phyloP scores from a whole-genome alignment of 2,797 vertebrate genomes.

The Scarus forsteni region DNA sequence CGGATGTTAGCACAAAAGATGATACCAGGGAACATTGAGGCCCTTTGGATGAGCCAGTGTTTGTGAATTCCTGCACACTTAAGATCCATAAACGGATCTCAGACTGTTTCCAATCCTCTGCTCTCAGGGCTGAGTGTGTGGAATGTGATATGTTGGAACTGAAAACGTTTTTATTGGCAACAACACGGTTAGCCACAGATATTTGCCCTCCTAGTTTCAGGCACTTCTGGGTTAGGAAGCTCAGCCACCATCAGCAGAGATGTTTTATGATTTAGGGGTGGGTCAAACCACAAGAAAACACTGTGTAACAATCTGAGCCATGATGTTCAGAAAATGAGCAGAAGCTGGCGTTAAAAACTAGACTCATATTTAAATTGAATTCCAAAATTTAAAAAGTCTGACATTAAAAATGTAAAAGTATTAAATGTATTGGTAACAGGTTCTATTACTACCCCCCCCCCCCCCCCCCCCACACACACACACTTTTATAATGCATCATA shows the following conservation, averaged over 20 bases:
- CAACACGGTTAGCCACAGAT: constrained; percentile 60
- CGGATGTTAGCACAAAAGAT: neutral
- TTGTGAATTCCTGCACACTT: constrained; percentile 57
- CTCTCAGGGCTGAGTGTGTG: constrained; percentile 47
- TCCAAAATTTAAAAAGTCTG: neutral
- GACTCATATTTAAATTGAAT: neutral
- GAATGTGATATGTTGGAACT: constrained; percentile 66
- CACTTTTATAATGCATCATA: no score
- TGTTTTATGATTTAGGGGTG: constrained; percentile 30
- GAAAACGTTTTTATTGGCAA: constrained; percentile 74
- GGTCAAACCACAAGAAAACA: constrained; percentile 22
- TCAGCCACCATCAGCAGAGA: constrained; percentile 24
- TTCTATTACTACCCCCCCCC: no score
- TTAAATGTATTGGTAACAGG: no score
- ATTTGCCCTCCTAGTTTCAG: constrained; percentile 50
- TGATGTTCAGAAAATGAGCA: neutral
- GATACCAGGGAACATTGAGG: constrained; percentile 26
- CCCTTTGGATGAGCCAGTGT: constrained; percentile 27
- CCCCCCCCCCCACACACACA: no score
- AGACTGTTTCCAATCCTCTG: constrained; percentile 74
- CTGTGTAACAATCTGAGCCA: constrained; percentile 24
- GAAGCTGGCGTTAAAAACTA: constrained; percentile 7
- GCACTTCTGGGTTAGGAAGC: constrained; percentile 35
- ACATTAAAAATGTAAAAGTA: no score
- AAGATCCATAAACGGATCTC: constrained; percentile 63